Percentiles rank a stretch among this genome's conserved stretches.
Conservation (phyloP, 2,888 invertebrate species). For the Drosophila differens region DNA sequence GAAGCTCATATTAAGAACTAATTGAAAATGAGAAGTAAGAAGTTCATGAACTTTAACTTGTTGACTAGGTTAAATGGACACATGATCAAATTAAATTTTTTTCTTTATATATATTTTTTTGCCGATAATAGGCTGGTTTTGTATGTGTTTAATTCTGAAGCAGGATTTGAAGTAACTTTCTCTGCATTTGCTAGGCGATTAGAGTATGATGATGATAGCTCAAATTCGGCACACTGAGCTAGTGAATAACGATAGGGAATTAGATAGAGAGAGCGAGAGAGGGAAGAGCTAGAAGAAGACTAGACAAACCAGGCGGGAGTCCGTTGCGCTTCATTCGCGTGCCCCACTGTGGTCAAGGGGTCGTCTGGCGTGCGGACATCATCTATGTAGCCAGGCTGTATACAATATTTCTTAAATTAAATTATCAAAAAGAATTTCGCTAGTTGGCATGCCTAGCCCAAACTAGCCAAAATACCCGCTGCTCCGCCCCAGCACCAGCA, state of each 20-base stretch:
- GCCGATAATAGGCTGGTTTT: neutral
- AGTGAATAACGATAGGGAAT: slow-evolving; percentile 22
- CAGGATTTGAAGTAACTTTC: slow-evolving; percentile 54
- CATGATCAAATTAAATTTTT: neutral
- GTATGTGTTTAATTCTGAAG: neutral
- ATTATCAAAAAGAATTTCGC: slow-evolving; percentile 81
- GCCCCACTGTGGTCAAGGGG: slow-evolving; percentile 68
- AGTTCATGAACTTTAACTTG: no score
- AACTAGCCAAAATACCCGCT: slow-evolving; percentile 40
- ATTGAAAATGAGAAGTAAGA: neutral
- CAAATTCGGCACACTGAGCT: slow-evolving; percentile 61
- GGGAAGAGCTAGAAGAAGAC: slow-evolving; percentile 22
- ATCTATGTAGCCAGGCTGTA: slow-evolving; percentile 51
- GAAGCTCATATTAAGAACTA: neutral
- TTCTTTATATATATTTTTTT: neutral
- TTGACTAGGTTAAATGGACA: neutral
- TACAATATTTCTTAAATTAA: slow-evolving; percentile 79
- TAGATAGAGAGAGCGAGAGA: neutral
- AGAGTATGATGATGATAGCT: slow-evolving; percentile 27
- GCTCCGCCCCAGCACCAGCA: slow-evolving; percentile 48
- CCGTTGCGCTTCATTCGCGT: slow-evolving; percentile 53
- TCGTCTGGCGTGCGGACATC: slow-evolving; percentile 39
- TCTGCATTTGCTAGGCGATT: slow-evolving; percentile 54
- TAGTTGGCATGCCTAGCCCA: slow-evolving; percentile 75
- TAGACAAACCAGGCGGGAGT: slow-evolving; percentile 40